phyloP scores from a whole-genome alignment of 2,797 vertebrate genomes.

The Anabacerthia variegaticeps region DNA sequence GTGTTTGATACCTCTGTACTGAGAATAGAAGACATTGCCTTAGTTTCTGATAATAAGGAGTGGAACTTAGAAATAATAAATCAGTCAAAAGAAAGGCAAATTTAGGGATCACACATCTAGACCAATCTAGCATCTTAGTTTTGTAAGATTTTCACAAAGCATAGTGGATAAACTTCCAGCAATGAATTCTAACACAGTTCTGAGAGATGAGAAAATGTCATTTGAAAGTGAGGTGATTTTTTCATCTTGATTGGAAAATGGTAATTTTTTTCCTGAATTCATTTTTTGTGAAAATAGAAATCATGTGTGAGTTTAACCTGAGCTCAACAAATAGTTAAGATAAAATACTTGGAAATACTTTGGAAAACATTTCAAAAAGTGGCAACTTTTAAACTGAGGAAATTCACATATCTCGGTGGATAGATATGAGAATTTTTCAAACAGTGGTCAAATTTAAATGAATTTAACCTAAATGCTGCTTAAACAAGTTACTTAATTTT shows the following conservation, averaged over 20 bases:
- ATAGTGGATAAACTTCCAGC: background rate
- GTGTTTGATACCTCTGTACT: background rate
- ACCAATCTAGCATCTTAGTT: background rate
- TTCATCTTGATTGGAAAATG: background rate
- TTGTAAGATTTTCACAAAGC: background rate
- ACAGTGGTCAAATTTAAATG: background rate
- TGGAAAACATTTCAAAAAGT: background rate
- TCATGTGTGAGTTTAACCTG: background rate
- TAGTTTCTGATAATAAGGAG: background rate
- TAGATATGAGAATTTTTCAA: background rate
- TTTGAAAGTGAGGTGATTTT: background rate
- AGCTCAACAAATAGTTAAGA: background rate
- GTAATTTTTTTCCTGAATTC: background rate
- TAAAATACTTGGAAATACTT: background rate
- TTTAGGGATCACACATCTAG: background rate
- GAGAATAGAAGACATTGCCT: background rate
- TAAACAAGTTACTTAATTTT: background rate
- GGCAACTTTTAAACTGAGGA: background rate
- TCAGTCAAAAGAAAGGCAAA: background rate
- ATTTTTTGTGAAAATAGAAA: background rate
- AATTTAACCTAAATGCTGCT: background rate
- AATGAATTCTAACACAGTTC: background rate
- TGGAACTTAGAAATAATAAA: background rate
- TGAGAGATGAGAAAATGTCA: background rate
- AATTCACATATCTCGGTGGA: background rate